Conservation (phyloP, 2,797 vertebrate genomes). For the Ambastaia sidthimunki region DNA sequence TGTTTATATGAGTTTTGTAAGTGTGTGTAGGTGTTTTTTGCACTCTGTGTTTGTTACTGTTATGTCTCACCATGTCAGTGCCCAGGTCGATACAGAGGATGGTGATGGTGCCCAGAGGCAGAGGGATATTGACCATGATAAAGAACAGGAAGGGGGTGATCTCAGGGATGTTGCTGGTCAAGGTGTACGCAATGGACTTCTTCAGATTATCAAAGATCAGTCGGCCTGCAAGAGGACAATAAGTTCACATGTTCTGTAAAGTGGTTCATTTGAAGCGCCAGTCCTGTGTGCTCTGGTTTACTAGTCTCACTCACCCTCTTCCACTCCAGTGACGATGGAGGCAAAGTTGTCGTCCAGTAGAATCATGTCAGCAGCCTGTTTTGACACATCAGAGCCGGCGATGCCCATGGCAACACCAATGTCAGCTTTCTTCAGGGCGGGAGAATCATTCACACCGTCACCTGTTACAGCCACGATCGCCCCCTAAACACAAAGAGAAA, state of each 20-base stretch:
- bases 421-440: constrained; percentile 78
- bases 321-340: constrained; percentile 83
- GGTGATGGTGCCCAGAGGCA: constrained; percentile 93
- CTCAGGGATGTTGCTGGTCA: constrained; percentile 96
- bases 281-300: constrained; percentile 71
- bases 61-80: constrained; percentile 89
- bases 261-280: not conserved
- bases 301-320: constrained; percentile 84
- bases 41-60: not conserved
- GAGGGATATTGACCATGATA: constrained; percentile 91
- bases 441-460: constrained; percentile 80
- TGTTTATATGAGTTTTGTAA: not conserved
- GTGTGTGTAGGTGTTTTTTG: not conserved
- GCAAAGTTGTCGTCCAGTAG: constrained; percentile 80
- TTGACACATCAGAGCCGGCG: constrained; percentile 77
- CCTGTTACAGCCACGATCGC: constrained; percentile 80
- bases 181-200: constrained; percentile 93
- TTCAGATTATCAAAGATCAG: constrained; percentile 82
- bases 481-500: constrained; percentile 63
- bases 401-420: constrained; percentile 81
- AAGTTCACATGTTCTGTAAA: constrained; percentile 7
- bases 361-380: constrained; percentile 81
- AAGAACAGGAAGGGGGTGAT: constrained; percentile 94
- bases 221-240: constrained; percentile 67
- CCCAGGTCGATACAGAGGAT: constrained; percentile 95